Conservation (phyloP, 2,888 invertebrate species). For the Rhagonycha lutea region DNA sequence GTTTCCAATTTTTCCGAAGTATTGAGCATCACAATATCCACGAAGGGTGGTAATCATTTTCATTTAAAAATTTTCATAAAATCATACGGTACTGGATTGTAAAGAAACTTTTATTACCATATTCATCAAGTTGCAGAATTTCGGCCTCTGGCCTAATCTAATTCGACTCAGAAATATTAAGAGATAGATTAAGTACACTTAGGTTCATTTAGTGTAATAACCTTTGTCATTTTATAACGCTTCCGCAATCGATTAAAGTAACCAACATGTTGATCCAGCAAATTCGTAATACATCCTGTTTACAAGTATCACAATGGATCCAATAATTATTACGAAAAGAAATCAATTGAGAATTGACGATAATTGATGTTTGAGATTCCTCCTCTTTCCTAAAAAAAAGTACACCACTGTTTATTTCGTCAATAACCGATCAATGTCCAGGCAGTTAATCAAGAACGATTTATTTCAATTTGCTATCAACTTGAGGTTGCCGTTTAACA, state of each 20-base stretch:
- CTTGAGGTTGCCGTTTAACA: background rate
- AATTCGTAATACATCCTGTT: background rate
- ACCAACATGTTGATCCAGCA: background rate
- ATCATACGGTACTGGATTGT: no score
- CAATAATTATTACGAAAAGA: background rate
- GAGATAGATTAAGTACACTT: background rate
- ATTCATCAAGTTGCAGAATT: no score
- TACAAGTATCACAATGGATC: background rate
- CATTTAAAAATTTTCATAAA: background rate
- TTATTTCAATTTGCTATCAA: background rate
- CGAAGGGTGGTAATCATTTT: background rate
- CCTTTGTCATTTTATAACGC: background rate
- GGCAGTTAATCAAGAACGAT: conserved; percentile 4
- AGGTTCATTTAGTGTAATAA: background rate
- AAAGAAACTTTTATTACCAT: no score
- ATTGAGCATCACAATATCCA: background rate
- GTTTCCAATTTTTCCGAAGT: background rate
- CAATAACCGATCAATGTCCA: conserved; percentile 19
- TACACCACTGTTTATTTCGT: background rate
- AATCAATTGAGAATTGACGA: background rate
- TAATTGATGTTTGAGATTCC: background rate
- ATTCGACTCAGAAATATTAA: background rate
- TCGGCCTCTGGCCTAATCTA: background rate
- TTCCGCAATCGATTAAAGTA: conserved; percentile 1
- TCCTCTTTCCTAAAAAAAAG: background rate